phyloP scores from a whole-genome alignment of 2,888 invertebrate genomes.

The Plagodis dolabraria region DNA sequence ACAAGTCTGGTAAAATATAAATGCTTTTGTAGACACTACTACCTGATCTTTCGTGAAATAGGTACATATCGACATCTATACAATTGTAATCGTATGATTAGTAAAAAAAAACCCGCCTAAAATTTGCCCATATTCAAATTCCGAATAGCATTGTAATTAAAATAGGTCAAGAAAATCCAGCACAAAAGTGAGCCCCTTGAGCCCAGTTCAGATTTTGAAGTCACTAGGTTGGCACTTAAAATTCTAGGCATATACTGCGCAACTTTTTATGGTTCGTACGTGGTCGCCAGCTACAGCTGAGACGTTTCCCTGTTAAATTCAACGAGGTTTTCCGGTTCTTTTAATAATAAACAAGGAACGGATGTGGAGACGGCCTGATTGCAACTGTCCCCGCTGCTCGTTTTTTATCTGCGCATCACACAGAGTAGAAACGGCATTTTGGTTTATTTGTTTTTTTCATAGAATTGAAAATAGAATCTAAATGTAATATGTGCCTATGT shows the following conservation, averaged over 20 bases:
- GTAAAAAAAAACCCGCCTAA: too few species aligned
- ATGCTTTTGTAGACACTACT: too few species aligned
- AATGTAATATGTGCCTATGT: too few species aligned
- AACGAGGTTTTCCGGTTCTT: constrained; percentile 27
- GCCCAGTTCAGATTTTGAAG: constrained; percentile 24
- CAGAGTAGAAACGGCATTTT: constrained; percentile 6
- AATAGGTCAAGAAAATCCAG: constrained; percentile 14
- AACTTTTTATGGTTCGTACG: constrained; percentile 35
- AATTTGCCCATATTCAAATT: too few species aligned
- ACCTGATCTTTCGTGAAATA: too few species aligned
- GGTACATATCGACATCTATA: too few species aligned
- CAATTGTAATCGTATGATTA: too few species aligned
- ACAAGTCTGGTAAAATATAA: too few species aligned
- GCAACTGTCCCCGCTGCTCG: constrained; percentile 23
- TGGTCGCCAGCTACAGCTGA: constrained; percentile 36
- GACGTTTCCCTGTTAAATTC: constrained; percentile 33
- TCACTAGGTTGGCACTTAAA: constrained; percentile 27
- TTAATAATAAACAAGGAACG: constrained; percentile 27
- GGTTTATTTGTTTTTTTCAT: too few species aligned
- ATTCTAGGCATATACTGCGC: constrained; percentile 36
- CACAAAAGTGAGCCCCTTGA: constrained; percentile 10
- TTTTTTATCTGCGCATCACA: constrained; percentile 20
- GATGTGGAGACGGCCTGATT: constrained; percentile 25
- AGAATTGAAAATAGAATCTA: too few species aligned
- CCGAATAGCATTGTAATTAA: background rate